Evolutionary conservation across 2,113 vertebrate genomes (phyloP).

Genomic region (Takifugu flavidus): DNA sequence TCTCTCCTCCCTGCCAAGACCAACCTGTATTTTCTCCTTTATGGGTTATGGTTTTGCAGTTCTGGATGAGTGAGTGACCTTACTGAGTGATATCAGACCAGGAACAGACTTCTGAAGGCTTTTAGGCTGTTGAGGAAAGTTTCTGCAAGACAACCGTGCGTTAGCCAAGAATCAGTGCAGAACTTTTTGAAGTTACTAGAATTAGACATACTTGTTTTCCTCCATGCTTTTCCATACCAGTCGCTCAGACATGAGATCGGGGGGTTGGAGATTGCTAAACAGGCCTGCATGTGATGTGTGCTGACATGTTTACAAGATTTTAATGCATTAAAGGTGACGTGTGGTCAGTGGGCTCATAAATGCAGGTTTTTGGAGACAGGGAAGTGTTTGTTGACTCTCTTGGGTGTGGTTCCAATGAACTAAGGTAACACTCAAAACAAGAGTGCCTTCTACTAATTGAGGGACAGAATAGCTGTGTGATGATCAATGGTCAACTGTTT

Average conservation of each 20-base stretch:
- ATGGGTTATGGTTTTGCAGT: slow-evolving; percentile 68
- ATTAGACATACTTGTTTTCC: slow-evolving; percentile 58
- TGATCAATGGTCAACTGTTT: no score
- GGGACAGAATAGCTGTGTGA: no score
- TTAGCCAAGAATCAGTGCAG: slow-evolving; percentile 38
- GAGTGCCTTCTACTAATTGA: no score
- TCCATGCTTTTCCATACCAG: slow-evolving; percentile 17
- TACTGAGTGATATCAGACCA: slow-evolving; percentile 68
- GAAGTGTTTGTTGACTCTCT: no score
- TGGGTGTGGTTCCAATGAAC: no score
- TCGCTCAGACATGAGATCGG: slow-evolving; percentile 1
- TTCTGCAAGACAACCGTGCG: slow-evolving; percentile 46
- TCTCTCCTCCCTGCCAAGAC: slow-evolving; percentile 67
- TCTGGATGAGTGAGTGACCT: slow-evolving; percentile 75
- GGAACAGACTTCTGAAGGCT: slow-evolving; percentile 67
- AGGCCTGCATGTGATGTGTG: slow-evolving; percentile 5
- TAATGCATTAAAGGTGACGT: neutral
- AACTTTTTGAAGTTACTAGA: slow-evolving; percentile 49
- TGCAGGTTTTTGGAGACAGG: no score
- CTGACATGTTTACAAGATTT: neutral
- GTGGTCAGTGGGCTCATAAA: no score
- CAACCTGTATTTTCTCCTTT: slow-evolving; percentile 74
- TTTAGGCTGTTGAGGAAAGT: slow-evolving; percentile 63
- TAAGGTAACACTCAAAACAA: no score
- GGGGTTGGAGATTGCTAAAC: slow-evolving; percentile 14